Evolutionary conservation across 2,888 invertebrate species (phyloP).

Genomic region (Pachliopta kotzebuea): DNA sequence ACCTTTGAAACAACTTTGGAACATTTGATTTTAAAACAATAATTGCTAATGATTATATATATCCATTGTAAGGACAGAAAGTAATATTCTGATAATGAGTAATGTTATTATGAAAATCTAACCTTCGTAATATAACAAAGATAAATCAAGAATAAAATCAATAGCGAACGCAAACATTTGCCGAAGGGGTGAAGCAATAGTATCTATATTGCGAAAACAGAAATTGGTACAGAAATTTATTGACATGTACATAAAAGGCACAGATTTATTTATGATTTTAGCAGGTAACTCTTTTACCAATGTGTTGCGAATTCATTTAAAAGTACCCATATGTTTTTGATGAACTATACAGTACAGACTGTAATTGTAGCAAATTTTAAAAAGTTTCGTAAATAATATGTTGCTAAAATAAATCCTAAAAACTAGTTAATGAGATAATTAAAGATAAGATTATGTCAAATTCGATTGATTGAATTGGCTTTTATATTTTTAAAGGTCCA

Average conservation of each 20-base stretch:
- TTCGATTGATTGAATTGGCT: too few relatives aligned
- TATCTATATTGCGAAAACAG: constrained; percentile 4
- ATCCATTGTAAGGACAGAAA: too few relatives aligned
- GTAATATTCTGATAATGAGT: not conserved
- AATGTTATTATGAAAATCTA: not conserved
- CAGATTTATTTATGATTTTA: constrained; percentile 12
- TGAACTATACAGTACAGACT: constrained; percentile 2
- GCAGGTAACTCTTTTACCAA: constrained; percentile 14
- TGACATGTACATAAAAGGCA: constrained; percentile 18
- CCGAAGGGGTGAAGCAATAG: constrained; percentile 1
- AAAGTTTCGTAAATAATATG: not conserved
- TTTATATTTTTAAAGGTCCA: too few relatives aligned
- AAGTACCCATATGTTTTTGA: constrained; percentile 4
- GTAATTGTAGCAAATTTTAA: not conserved
- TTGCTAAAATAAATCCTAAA: too few relatives aligned
- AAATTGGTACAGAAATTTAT: constrained; percentile 23
- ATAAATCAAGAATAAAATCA: not conserved
- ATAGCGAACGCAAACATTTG: constrained; percentile 14
- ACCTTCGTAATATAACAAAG: not conserved
- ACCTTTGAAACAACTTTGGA: too few relatives aligned
- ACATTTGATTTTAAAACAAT: too few relatives aligned
- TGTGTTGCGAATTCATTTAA: constrained; percentile 11
- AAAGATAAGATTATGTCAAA: too few relatives aligned
- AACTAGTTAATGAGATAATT: too few relatives aligned
- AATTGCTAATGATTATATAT: too few relatives aligned